Base-by-base conservation (phyloP, 2,888 invertebrate species). In the Erebia epiphron region DNA sequence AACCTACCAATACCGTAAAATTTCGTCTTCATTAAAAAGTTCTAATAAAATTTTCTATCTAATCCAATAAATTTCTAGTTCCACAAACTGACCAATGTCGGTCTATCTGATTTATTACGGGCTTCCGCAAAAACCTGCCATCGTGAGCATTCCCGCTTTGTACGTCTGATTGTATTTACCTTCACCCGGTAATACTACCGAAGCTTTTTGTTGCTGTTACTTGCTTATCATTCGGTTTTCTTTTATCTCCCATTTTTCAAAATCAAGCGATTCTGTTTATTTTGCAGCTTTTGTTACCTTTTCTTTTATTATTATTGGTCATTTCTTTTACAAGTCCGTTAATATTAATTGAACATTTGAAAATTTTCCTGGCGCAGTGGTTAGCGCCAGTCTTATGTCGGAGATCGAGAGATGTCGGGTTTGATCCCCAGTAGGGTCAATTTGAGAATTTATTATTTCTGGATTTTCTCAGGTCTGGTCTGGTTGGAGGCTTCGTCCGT, bases 21-120 rank as follows among this genome's bases (percentile, higher is more conserved):
- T 4, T 8, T 50, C n/a, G 14, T 50, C n/a, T 3, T 18, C 3
- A 10, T 2, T 54, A 10, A 26, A 57, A 57, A 57, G 26, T 57
- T 26, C 11, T 13, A 5, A 26, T 13, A 7, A 11, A 56, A 21
- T 56, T 21, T 56, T 56, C 56, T 18, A 66, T 66, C 70, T 60
- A 54, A 73, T 75, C 75, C 75, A 71, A 67, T 69, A 46, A 46
- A 54, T 66, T 67, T 65, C 64, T 75, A 71, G 50, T 67, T 73
- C 74, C 70, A 67, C 71, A 71, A 72, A 72, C 72, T 79, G 80
- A 78, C 82, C 81, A 81, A 76, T 76, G 77, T 77, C 78, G 82
- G 80, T 77, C 77, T 72, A 75, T 78, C 82, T 87, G 86, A 90
- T 89, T 89, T 90, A 90, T 89, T 78, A 73, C 73, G 75, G 81